Evolutionary conservation across 2,797 vertebrate species (phyloP), one percentile per base, ranked within the genome.

Genomic region (Borostomias antarcticus): DNA sequence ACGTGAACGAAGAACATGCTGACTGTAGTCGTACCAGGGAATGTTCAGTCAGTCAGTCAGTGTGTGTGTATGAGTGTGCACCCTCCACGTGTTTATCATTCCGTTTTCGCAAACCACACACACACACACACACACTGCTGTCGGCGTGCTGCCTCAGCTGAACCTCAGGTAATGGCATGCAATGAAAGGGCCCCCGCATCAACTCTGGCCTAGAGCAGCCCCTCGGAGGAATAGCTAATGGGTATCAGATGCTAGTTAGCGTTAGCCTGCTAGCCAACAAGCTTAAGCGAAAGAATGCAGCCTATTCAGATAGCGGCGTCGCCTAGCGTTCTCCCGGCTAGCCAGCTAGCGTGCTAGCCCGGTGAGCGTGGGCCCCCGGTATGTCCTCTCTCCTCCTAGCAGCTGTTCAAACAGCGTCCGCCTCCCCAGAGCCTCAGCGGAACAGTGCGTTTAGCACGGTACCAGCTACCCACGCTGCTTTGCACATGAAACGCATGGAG

Each of bases 171-270:
- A 1, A 4, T 54, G 69, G 64, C 45, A 23, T 19, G 29, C 21
- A 17, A 35, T 47, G 43, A 29, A 11, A 43, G 19, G 37, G 52
- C 66, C 57, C 53, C 64, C 51, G 68, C 64, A 30, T 58, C 64
- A 58, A 45, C 50, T 59, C 9, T 11, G 50, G 30, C 21, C 52
- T 4, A 28, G 9, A 67, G 62, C 72, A 1, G 62, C 76, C 51
- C 60, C 53, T 52, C 53, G 64, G 19, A 3, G 48, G 57, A 70
- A 79, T 30, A 28, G 73, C 37, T 74, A 60, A 75, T 78, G 65
- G 68, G 35, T 67, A 82, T 81, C 73, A 68, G 15, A 30, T 73
- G 81, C 73, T 81, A 60, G 35, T 13, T 59, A 59, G 23, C 25
- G 2, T 37, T 21, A 23, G n/a, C 19, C 35, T 15, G 56, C 7